phyloP scores from a whole-genome alignment of 53 echinoderm and acorn worm genomes.

The Hippasteria phrygiana region DNA sequence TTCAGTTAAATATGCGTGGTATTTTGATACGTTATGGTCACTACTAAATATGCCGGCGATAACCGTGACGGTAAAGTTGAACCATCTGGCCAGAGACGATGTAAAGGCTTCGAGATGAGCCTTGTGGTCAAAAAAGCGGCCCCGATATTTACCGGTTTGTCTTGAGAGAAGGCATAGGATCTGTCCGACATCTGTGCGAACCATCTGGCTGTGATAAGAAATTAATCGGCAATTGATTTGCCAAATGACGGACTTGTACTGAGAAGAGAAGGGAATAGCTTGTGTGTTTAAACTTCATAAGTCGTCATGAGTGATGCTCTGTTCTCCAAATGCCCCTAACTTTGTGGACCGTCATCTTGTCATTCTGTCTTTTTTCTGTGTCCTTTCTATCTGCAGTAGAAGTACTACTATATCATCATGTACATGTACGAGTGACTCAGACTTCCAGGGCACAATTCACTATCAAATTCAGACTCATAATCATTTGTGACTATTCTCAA shows the following conservation, averaged over 20 bases:
- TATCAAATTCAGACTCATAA: too few relatives aligned
- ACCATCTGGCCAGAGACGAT: slow-evolving; percentile 5
- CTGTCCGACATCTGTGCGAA: not conserved
- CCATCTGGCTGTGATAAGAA: slow-evolving; percentile 1
- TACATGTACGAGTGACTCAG: too few relatives aligned
- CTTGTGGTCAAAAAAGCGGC: not conserved
- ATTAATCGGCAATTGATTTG: slow-evolving; percentile 27
- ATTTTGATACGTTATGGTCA: slow-evolving; percentile 38
- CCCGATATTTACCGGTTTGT: not conserved
- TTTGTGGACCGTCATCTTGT: too few relatives aligned
- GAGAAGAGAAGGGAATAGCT: not conserved
- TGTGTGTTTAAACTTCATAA: too few relatives aligned
- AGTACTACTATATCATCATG: too few relatives aligned
- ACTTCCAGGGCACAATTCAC: too few relatives aligned
- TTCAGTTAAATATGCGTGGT: slow-evolving; percentile 8
- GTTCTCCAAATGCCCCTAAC: too few relatives aligned
- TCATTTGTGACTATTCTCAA: too few relatives aligned
- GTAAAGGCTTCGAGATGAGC: not conserved
- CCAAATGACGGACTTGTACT: not conserved
- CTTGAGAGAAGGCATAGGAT: not conserved
- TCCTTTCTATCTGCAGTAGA: too few relatives aligned
- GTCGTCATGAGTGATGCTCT: too few relatives aligned
- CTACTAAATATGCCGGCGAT: slow-evolving; percentile 25
- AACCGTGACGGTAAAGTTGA: not conserved
- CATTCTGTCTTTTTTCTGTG: too few relatives aligned